These are phyloP conservation scores for Oscheius sp. DNA, from an alignment of 2,888 invertebrate genomes.

Conservation along the genomic window DNA sequence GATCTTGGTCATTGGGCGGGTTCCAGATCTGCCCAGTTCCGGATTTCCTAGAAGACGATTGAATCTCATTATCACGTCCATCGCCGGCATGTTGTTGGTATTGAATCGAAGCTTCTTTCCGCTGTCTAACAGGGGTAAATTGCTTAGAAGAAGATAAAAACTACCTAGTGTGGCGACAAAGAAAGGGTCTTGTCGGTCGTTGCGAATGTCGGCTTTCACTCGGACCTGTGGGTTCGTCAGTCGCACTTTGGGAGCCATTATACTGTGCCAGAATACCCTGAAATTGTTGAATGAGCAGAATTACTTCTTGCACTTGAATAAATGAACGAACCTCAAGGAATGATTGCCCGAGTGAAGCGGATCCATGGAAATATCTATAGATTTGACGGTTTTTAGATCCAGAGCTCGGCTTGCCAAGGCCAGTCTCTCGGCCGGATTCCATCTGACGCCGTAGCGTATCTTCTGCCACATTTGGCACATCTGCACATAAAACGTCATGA, in stretches of 20 bases:
- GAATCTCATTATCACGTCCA: slow-evolving; percentile 69
- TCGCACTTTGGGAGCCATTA: slow-evolving; percentile 62
- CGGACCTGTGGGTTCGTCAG: slow-evolving; percentile 65
- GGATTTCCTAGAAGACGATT: slow-evolving; percentile 69
- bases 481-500: slow-evolving; percentile 17
- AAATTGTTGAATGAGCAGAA: neutral
- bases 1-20: slow-evolving; percentile 55
- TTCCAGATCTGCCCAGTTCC: slow-evolving; percentile 67
- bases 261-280: slow-evolving; percentile 68
- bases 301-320: neutral
- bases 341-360: slow-evolving; percentile 65
- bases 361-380: slow-evolving; percentile 68
- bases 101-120: slow-evolving; percentile 66
- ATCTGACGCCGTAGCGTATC: slow-evolving; percentile 69
- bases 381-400: slow-evolving; percentile 54
- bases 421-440: slow-evolving; percentile 65
- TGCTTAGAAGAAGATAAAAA: neutral
- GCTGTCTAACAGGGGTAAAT: slow-evolving; percentile 53
- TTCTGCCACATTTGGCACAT: slow-evolving; percentile 71
- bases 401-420: slow-evolving; percentile 57
- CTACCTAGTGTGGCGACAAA: slow-evolving; percentile 67
- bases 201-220: slow-evolving; percentile 63
- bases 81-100: slow-evolving; percentile 67
- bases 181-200: slow-evolving; percentile 65
- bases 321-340: slow-evolving; percentile 57